Evolutionary conservation across 2,797 vertebrate genomes (phyloP).

Genomic region (Falco rusticolus): DNA sequence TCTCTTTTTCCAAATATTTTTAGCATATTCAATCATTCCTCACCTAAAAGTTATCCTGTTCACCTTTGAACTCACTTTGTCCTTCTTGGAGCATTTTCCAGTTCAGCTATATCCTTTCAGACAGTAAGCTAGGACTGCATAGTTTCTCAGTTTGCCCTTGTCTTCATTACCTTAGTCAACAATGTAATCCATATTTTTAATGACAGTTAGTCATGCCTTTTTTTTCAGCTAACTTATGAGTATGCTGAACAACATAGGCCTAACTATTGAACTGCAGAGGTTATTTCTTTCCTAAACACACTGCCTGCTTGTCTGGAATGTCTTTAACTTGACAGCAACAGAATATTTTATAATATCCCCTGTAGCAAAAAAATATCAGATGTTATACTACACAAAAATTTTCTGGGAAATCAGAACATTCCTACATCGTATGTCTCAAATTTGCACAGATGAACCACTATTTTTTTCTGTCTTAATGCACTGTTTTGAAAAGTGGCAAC

Average conservation of each 20-base stretch:
- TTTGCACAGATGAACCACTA: neutral
- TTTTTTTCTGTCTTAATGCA: neutral
- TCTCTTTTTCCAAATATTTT: neutral
- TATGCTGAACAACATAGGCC: neutral
- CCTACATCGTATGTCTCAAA: neutral
- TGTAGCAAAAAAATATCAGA: neutral
- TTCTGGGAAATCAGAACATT: neutral
- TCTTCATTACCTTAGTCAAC: neutral
- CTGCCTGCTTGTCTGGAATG: neutral
- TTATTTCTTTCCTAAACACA: neutral
- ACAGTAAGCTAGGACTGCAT: neutral
- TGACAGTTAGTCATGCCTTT: neutral
- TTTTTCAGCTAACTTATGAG: neutral
- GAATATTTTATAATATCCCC: neutral
- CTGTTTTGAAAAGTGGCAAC: neutral
- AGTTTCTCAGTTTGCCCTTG: neutral
- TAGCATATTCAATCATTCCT: neutral
- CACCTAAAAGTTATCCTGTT: neutral
- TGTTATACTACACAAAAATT: neutral
- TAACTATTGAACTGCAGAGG: neutral
- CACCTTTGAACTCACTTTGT: neutral
- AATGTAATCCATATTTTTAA: neutral
- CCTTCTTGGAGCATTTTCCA: neutral
- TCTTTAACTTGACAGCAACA: neutral
- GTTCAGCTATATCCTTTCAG: neutral